These are phyloP conservation scores for Pogoniulus pusillus DNA, from an alignment of 2,797 vertebrate species.

Conservation along the genomic window DNA sequence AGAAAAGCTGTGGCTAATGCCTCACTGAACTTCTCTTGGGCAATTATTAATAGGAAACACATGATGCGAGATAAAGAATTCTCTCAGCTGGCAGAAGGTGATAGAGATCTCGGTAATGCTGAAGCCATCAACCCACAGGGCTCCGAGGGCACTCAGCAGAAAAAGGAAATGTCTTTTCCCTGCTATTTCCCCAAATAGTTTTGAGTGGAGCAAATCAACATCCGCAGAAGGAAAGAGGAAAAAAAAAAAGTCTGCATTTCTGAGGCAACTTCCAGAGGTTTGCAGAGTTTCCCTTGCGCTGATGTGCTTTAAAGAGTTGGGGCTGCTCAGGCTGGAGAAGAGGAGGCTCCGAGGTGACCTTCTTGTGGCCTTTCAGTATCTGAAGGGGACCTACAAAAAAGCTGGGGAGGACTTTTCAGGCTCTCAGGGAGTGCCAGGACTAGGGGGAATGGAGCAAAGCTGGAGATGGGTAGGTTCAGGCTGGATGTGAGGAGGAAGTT, in stretches of 20 bases:
- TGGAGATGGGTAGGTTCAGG: no score
- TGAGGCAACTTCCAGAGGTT: slow-evolving; percentile 22
- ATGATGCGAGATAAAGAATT: not conserved
- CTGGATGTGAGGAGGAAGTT: no score
- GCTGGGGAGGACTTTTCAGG: no score
- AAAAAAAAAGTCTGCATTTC: not conserved
- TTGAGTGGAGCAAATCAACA: not conserved
- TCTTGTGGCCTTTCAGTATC: no score
- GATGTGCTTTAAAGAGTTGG: not conserved
- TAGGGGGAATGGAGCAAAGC: no score
- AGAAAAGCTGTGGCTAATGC: not conserved
- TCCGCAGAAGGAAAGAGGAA: not conserved
- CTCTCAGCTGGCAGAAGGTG: not conserved
- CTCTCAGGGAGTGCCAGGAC: no score
- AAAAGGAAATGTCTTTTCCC: slow-evolving; percentile 35
- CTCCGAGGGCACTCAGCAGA: not conserved
- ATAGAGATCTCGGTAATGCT: not conserved
- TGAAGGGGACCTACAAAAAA: no score
- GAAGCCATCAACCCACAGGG: not conserved
- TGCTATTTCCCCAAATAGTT: slow-evolving; percentile 15
- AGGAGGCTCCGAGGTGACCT: no score
- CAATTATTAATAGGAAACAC: slow-evolving; percentile 49
- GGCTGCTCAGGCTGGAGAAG: no score
- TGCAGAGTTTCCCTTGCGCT: slow-evolving; percentile 9
- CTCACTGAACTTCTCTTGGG: slow-evolving; percentile 6